Evolutionary conservation across 2,888 invertebrate species (phyloP), one percentile per base, ranked within the genome.

Genomic region (Megamerina dolium): DNA sequence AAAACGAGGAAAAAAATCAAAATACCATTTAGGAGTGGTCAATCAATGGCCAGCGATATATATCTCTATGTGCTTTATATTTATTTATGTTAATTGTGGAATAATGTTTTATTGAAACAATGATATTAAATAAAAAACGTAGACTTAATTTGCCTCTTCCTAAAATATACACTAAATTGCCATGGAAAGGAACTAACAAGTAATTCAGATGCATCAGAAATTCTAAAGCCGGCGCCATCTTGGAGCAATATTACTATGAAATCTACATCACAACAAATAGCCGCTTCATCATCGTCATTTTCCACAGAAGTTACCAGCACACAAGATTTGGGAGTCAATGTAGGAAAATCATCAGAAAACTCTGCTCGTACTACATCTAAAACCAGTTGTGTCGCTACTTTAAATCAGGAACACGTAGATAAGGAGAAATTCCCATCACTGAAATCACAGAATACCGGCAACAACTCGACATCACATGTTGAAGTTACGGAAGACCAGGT

Each of bases 161-260:
- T n/a, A n/a, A n/a, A n/a, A n/a, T n/a, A n/a, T n/a, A n/a, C n/a
- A n/a, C n/a, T n/a, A n/a, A n/a, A n/a, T n/a, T n/a, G n/a, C n/a
- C 10, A 23, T 44, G 46, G 46, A 55, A 58, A 71, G 72, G 71
- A 71, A 57, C 60, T 71, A 51, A 64, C 62, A 54, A 63, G 57
- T 54, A 65, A 59, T 54, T 59, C 64, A 50, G 70, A 68, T 46
- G 51, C 61, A 46, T 54, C 63, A 47, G 71, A 71, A 52, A 55
- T 74, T 50, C 60, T 74, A 53, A 77, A 78, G 57, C 75, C 77
- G 2, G 75, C 77, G 29, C 78, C 78, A n/a, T 76, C 78, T 2
- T 78, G 78, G 78, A 63, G 72, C 39, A 68, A 73, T 52, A 61
- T 74, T 53, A 57, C 72, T 56, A 50, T 67, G 21, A 64, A 60